phyloP scores from a whole-genome alignment of 2,888 invertebrate species.

The Homarus gammarus region DNA sequence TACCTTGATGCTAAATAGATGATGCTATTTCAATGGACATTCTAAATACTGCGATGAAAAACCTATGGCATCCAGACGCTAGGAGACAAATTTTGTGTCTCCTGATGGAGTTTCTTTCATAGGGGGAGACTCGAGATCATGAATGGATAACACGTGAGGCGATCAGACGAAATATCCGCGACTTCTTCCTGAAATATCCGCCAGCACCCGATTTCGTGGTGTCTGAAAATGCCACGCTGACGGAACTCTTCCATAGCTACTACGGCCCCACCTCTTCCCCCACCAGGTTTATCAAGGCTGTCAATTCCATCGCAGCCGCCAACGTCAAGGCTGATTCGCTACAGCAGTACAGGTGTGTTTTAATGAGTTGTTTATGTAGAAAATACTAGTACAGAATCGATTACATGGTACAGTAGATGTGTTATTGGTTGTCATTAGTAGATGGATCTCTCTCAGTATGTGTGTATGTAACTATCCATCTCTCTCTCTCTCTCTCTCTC shows the following conservation, averaged over 20 bases:
- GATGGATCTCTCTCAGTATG: too few relatives aligned
- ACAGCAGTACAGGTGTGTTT: constrained; percentile 11
- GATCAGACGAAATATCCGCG: constrained; percentile 53
- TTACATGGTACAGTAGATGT: too few relatives aligned
- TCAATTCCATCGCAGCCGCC: constrained; percentile 57
- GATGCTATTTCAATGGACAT: too few relatives aligned
- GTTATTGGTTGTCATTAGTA: too few relatives aligned
- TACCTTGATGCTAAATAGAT: too few relatives aligned
- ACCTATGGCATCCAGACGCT: too few relatives aligned
- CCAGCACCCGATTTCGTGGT: constrained; percentile 39
- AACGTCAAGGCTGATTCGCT: constrained; percentile 50
- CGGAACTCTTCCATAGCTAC: constrained; percentile 51
- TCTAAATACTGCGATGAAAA: too few relatives aligned
- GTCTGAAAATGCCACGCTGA: constrained; percentile 31
- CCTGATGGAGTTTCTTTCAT: neutral
- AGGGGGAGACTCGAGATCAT: constrained; percentile 48
- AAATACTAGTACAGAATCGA: too few relatives aligned
- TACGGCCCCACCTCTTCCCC: constrained; percentile 46
- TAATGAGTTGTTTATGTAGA: too few relatives aligned
- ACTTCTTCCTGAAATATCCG: constrained; percentile 49
- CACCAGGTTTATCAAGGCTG: constrained; percentile 58
- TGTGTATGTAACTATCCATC: too few relatives aligned
- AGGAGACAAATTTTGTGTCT: too few relatives aligned
- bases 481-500: too few relatives aligned
- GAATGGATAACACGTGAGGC: constrained; percentile 58